phyloP scores from a whole-genome alignment of 2,113 vertebrate species.

The Apodemus sylvaticus region DNA sequence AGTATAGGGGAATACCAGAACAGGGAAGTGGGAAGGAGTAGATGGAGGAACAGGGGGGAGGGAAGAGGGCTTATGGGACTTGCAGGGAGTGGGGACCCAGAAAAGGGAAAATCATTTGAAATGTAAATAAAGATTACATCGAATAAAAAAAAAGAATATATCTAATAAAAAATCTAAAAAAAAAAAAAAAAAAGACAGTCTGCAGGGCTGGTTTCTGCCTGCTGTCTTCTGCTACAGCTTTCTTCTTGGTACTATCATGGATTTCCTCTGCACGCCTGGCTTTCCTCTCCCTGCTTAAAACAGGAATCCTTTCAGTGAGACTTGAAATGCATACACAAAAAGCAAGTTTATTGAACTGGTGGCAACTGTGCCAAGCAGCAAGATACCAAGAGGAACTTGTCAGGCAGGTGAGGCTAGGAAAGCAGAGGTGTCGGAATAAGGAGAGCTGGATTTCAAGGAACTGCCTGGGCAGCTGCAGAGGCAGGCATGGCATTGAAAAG shows the following conservation, averaged over 20 bases:
- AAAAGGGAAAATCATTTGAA: too few relatives aligned
- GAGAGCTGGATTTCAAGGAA: not conserved
- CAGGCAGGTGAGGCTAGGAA: not conserved
- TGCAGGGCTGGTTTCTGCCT: too few relatives aligned
- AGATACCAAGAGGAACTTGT: not conserved
- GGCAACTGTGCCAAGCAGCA: not conserved
- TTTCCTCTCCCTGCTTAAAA: not conserved
- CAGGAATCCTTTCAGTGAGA: not conserved
- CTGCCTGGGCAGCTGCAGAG: not conserved
- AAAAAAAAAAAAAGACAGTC: too few relatives aligned
- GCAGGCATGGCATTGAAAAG: not conserved
- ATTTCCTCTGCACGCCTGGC: not conserved
- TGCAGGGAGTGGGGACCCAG: too few relatives aligned
- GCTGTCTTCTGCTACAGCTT: not conserved
- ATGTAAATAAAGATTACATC: too few relatives aligned
- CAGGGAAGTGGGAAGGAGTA: too few relatives aligned
- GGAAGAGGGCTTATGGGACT: too few relatives aligned
- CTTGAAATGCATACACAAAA: not conserved
- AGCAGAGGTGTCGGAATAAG: not conserved
- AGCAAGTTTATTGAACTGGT: not conserved
- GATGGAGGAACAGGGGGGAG: too few relatives aligned
- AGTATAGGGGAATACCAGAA: too few relatives aligned
- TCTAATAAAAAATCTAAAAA: too few relatives aligned
- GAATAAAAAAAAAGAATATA: too few relatives aligned
- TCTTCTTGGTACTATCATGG: not conserved